A percentile compares a stretch with the other conserved stretches of the same genome.
Evolutionary conservation across 2,113 vertebrate genomes (phyloP).

Genomic region (Heterotilapia buettikoferi): DNA sequence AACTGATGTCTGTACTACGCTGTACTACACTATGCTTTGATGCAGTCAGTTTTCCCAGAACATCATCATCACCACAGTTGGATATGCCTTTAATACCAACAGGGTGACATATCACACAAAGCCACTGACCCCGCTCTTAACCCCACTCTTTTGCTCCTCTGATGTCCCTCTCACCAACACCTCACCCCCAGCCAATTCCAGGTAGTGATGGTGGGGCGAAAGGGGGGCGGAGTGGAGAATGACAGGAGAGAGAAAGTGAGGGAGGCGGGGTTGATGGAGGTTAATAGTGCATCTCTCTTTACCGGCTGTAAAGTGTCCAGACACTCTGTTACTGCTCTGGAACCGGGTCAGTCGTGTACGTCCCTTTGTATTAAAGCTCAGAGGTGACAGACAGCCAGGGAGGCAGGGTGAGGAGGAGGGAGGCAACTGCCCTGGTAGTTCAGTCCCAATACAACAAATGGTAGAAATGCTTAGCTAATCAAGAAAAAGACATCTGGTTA

Average conservation of each 20-base stretch:
- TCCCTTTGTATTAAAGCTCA: slow-evolving; percentile 59
- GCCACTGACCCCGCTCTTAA: slow-evolving; percentile 22
- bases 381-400: slow-evolving; percentile 42
- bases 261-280: slow-evolving; percentile 48
- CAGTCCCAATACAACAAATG: not conserved
- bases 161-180: not conserved
- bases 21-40: not conserved
- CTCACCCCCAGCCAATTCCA: slow-evolving; percentile 24
- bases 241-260: slow-evolving; percentile 19
- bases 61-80: not conserved
- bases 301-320: slow-evolving; percentile 47
- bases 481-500: not conserved
- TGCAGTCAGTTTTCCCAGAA: not conserved
- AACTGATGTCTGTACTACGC: not conserved
- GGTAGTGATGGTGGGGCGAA: slow-evolving; percentile 15
- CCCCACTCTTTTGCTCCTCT: not conserved
- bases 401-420: not conserved
- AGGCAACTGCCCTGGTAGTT: not conserved
- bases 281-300: slow-evolving; percentile 66
- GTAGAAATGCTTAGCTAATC: not conserved
- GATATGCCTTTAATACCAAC: slow-evolving; percentile 14
- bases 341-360: slow-evolving; percentile 52
- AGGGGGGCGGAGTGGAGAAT: not conserved
- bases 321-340: slow-evolving; percentile 60
- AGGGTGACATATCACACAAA: slow-evolving; percentile 23